Evolutionary conservation across 2,797 vertebrate genomes (phyloP), one percentile per base, ranked within the genome.

Genomic region (Glyptemys insculpta): DNA sequence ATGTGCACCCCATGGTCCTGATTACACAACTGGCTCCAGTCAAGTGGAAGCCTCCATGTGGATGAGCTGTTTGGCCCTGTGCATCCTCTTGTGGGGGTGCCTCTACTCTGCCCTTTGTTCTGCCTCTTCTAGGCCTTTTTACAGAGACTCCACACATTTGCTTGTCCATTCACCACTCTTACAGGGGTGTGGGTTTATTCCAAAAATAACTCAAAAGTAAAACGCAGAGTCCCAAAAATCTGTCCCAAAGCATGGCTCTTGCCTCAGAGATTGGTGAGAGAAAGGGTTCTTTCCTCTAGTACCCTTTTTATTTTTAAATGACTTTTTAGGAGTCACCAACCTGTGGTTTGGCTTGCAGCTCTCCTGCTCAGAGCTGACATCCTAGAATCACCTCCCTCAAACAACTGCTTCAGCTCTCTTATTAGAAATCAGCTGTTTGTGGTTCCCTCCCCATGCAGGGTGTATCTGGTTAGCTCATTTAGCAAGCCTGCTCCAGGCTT

Each of bases 1-100:
- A 80, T 3, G 62, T 0, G 72, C 94, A 80, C 0, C 0, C 53
- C 34, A 57, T 0, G 1, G 8, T 1, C 12, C 12, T 0, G 0
- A 90, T 83, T 1, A 81, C 53, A 81, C 15, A 78, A 31, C 44
- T 31, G 27, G 44, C 68, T 72, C 68, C n/a, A 85, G 18, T 76
- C 41, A 87, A 47, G 6, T 79, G 92, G 9, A 31, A 89, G 90
- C 68, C 18, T 12, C 8, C 37, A 25, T 23, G 37, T 72, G 21
- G 10, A 68, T 37, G 19, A 37, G 10, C 18, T 5, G 9, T 41
- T 72, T 41, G 10, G 7, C 65, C n/a, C 19, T 72, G 21, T 41
- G 21, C 10, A 41, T 10, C 21, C 4, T 12, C 37, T 41, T 37
- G 7, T n/a, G 34, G 16, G 15, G 34, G 34, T n/a, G 2, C 8